Conservation (phyloP, 2,888 invertebrate species). For the Eupithecia tripunctaria region DNA sequence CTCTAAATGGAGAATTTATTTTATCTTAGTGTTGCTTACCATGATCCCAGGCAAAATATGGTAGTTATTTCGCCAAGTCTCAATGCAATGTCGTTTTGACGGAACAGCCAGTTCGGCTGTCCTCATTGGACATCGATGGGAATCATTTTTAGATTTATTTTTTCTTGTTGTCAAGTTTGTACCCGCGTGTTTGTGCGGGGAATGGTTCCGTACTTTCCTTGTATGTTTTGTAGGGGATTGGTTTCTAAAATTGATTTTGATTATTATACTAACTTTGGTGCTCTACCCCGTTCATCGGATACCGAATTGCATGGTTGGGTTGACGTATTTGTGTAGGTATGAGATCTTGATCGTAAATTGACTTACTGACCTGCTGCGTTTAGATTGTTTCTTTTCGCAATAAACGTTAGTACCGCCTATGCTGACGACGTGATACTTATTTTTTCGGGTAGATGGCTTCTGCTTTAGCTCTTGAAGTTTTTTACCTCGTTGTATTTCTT, state of each 20-base stretch:
- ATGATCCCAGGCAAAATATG: conserved; percentile 64
- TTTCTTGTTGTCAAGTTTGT: conserved; percentile 16
- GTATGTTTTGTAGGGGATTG: conserved; percentile 24
- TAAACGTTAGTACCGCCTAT: conserved; percentile 25
- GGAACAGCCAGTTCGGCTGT: conserved; percentile 71
- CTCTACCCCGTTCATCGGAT: neutral
- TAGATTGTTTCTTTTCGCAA: conserved; percentile 17
- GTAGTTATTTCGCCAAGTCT: conserved; percentile 68
- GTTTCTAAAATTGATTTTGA: conserved; percentile 17
- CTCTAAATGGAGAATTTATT: neutral
- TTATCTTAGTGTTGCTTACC: conserved; percentile 51
- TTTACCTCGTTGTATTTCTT: conserved; percentile 44
- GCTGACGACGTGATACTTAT: conserved; percentile 40
- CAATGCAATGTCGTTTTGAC: conserved; percentile 70
- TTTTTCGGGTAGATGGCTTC: neutral
- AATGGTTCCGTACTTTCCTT: conserved; percentile 21
- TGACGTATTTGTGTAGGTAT: neutral
- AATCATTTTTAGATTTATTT: neutral
- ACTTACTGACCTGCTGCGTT: conserved; percentile 18
- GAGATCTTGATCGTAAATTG: too few relatives aligned
- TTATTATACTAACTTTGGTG: neutral
- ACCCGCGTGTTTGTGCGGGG: conserved; percentile 14
- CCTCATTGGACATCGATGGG: conserved; percentile 60
- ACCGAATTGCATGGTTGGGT: neutral
- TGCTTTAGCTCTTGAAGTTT: conserved; percentile 39